Evolutionary conservation across 2,888 invertebrate genomes (phyloP).

Genomic region (Disparrhopalites patrizii): DNA sequence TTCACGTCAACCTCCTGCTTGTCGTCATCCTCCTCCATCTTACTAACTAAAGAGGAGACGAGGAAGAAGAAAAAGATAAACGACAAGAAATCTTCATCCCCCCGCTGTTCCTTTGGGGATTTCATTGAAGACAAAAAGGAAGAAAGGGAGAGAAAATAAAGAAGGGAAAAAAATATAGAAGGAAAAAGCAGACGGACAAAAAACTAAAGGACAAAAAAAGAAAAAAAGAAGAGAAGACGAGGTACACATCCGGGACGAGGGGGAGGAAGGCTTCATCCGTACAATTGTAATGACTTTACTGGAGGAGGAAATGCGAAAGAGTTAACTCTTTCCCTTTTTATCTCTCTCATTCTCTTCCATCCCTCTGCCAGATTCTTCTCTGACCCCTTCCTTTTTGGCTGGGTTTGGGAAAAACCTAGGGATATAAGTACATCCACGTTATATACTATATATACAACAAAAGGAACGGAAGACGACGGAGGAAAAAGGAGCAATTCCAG

Average conservation of each 20-base stretch:
- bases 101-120: background rate
- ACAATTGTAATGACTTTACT: slow-evolving; percentile 19
- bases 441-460: background rate
- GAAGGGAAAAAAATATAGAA: slow-evolving; percentile 18
- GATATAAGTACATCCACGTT: too few relatives aligned
- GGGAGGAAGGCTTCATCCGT: background rate
- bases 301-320: background rate
- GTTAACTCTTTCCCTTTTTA: slow-evolving; percentile 4
- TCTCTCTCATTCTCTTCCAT: background rate
- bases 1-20: background rate
- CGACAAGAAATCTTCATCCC: slow-evolving; percentile 4
- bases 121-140: background rate
- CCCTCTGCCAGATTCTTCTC: background rate
- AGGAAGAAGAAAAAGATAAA: slow-evolving; percentile 20
- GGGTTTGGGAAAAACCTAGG: background rate
- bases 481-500: too few relatives aligned
- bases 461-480: background rate
- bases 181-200: slow-evolving; percentile 29
- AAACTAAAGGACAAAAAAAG: too few relatives aligned
- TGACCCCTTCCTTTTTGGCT: background rate
- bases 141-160: background rate
- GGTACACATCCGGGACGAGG: background rate
- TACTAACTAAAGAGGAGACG: background rate
- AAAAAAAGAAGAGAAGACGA: too few relatives aligned
- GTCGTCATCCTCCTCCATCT: background rate